Conservation (phyloP, 2,113 vertebrate species). For the Corydoras sp. region DNA sequence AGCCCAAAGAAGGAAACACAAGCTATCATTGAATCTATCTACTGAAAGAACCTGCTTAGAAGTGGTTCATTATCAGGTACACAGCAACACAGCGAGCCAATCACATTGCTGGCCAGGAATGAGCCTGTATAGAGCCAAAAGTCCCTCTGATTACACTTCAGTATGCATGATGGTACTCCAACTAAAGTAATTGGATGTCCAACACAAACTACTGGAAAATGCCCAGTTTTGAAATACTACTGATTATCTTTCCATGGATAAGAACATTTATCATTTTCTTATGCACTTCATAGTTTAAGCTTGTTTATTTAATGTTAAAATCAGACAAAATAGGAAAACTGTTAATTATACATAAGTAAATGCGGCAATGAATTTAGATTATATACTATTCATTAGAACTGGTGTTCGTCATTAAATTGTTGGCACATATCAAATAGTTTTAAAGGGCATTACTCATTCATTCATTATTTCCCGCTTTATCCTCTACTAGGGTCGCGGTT, state of each 20-base stretch:
- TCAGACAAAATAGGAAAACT: background rate
- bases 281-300: constrained; percentile 1
- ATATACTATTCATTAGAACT: background rate
- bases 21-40: constrained; percentile 47
- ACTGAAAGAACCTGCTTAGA: constrained; percentile 63
- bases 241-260: background rate
- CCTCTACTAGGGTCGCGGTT: no score
- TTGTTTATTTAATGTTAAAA: background rate
- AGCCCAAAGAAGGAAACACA: constrained; percentile 62
- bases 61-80: constrained; percentile 58
- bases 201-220: constrained; percentile 15
- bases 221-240: background rate
- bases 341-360: background rate
- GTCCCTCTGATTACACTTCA: constrained; percentile 21
- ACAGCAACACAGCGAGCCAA: constrained; percentile 51
- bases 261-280: constrained; percentile 13
- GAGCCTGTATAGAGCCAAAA: constrained; percentile 41
- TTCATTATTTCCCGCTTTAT: no score
- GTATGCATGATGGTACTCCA: constrained; percentile 17
- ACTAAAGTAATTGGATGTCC: constrained; percentile 17
- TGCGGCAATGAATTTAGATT: background rate
- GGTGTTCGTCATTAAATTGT: no score
- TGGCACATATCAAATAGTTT: no score
- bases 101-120: constrained; percentile 47
- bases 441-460: no score